These are phyloP conservation scores for Noctua fimbriata DNA, from an alignment of 2,888 invertebrate species.

Conservation along the genomic window DNA sequence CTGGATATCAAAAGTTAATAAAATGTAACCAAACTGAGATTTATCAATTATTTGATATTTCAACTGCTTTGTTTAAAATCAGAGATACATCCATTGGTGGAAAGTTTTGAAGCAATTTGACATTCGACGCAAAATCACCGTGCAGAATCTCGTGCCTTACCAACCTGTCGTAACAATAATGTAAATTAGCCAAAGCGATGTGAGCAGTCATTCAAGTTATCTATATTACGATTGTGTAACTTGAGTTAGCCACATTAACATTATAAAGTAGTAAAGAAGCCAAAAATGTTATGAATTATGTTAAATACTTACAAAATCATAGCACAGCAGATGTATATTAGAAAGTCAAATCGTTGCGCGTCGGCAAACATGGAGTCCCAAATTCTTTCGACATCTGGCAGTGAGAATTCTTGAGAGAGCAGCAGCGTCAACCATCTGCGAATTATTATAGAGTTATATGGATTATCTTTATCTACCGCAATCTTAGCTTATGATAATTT, in stretches of 20 bases:
- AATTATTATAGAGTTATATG: constrained; percentile 65
- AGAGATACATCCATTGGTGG: constrained; percentile 96
- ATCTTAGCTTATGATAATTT: not conserved
- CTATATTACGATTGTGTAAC: not conserved
- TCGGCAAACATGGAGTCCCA: constrained; percentile 99
- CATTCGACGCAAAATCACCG: constrained; percentile 98
- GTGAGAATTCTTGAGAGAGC: constrained; percentile 98
- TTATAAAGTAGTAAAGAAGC: not conserved
- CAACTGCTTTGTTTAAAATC: constrained; percentile 94
- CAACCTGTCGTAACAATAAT: constrained; percentile 90
- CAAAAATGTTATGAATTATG: not conserved
- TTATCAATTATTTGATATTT: constrained; percentile 86
- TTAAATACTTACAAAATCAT: constrained; percentile 97
- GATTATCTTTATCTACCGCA: not conserved
- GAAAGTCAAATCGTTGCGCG: constrained; percentile 96
- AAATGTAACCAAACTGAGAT: constrained; percentile 45
- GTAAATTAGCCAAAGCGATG: constrained; percentile 24
- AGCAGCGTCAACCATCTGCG: constrained; percentile 98
- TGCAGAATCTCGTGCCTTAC: constrained; percentile 95
- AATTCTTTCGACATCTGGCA: constrained; percentile 98
- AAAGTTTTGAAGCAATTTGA: constrained; percentile 98
- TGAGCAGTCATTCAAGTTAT: not conserved
- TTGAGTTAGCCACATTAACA: not conserved
- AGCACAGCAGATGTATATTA: constrained; percentile 98
- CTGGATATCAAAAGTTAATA: constrained; percentile 53